A percentile compares a stretch with the other conserved stretches of the same genome.
Evolutionary conservation across 2,888 invertebrate genomes (phyloP).

Genomic region (Drosophila prostipennis): DNA sequence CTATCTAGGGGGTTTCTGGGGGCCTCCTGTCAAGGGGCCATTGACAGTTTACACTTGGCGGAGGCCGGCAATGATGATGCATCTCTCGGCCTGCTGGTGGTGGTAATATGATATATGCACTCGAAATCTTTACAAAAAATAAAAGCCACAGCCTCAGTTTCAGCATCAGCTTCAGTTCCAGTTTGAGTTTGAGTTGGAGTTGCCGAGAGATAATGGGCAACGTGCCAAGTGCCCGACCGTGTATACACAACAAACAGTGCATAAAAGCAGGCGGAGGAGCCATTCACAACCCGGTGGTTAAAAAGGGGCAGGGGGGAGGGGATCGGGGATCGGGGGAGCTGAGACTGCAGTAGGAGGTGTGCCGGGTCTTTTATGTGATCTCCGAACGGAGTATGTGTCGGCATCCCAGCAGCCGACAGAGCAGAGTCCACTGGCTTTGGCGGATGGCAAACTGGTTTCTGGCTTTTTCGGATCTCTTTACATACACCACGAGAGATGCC

Average conservation of each 20-base stretch:
- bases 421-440: conserved; percentile 72
- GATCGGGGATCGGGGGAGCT: neutral
- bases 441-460: conserved; percentile 77
- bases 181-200: conserved; percentile 4
- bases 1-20: conserved; percentile 5
- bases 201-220: conserved; percentile 72
- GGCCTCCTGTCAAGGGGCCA: conserved; percentile 45
- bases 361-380: conserved; percentile 78
- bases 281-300: conserved; percentile 48
- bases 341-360: conserved; percentile 59
- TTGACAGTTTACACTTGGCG: conserved; percentile 45
- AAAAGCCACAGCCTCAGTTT: conserved; percentile 17
- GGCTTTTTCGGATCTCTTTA: conserved; percentile 44
- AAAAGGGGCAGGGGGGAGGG: conserved; percentile 12
- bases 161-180: conserved; percentile 13
- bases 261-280: conserved; percentile 64
- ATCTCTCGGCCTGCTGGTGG: conserved; percentile 29
- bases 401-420: conserved; percentile 69
- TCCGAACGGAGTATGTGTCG: conserved; percentile 71
- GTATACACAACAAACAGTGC: conserved; percentile 68
- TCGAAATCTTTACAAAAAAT: conserved; percentile 57
- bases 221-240: conserved; percentile 70
- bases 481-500: conserved; percentile 41
- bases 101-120: conserved; percentile 72
- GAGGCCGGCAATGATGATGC: conserved; percentile 39